Evolutionary conservation across 2,113 vertebrate species (phyloP), one percentile per base, ranked within the genome.

Genomic region (Tursiops truncatus): DNA sequence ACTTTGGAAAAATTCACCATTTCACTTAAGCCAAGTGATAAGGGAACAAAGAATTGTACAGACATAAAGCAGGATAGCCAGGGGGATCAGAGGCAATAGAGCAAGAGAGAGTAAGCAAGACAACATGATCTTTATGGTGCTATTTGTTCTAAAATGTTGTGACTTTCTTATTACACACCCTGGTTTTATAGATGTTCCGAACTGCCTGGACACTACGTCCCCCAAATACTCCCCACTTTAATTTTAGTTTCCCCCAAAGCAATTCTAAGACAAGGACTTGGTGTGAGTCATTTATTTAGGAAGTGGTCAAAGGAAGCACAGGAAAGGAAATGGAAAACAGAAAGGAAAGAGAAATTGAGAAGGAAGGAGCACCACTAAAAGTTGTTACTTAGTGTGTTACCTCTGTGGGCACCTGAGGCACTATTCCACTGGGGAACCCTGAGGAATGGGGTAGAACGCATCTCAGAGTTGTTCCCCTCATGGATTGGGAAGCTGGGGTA

Each of bases 161-260:
- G 58, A 41, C 26, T 79, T 91, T 67, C 33, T 85, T 31, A 67
- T 60, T 44, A 26, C 18, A 38, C 12, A 28, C 67, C 58, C 38
- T 76, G 0, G 1, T 76, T 60, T 88, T 62, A 31, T 33, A 81
- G 23, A 47, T 58, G 10, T 88, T 65, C 53, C 63, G 20, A 65
- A 77, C 53, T 28, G 67, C 38, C 23, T 70, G 15, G 23, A 7
- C 15, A 21, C 26, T 62, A 28, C 7, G 26, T 87, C 68, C 41
- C 33, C 6, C 9, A 50, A 81, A 41, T 76, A n/a, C 62, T 68
- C 31, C 28, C 33, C 68, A 71, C 21, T 38, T 88, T 85, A 79
- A 56, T 90, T 89, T 82, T 91, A 89, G 33, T 96, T 94, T 47
- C 10, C 50, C 71, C 17, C 21, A 92, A 65, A 88, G n/a, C 38